Evolutionary conservation across 2,797 vertebrate species (phyloP).

Genomic region (Mastacembelus armatus): DNA sequence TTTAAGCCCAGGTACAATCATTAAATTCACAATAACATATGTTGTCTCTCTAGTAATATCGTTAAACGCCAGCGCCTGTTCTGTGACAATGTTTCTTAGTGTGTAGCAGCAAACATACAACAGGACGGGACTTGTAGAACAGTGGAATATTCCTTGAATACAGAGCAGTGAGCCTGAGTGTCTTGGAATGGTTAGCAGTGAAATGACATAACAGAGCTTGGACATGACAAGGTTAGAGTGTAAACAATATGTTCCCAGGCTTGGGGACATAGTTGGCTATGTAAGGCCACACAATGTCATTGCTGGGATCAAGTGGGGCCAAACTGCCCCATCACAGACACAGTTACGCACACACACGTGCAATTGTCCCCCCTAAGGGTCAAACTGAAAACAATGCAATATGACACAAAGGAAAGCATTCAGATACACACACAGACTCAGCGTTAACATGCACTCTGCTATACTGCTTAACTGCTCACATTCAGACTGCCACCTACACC

Average conservation of each 20-base stretch:
- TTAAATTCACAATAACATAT: not conserved
- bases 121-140: too few relatives aligned
- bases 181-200: constrained; percentile 10
- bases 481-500: not conserved
- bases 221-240: constrained; percentile 43
- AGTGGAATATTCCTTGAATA: not conserved
- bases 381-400: constrained; percentile 59
- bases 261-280: constrained; percentile 52
- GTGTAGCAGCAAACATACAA: not conserved
- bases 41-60: not conserved
- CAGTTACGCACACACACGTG: constrained; percentile 27
- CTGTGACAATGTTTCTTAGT: not conserved
- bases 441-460: constrained; percentile 6
- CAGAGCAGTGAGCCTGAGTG: not conserved
- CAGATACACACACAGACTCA: constrained; percentile 8
- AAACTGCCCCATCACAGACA: constrained; percentile 44
- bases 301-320: constrained; percentile 55
- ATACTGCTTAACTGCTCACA: constrained; percentile 8
- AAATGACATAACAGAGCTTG: constrained; percentile 48
- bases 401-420: constrained; percentile 55
- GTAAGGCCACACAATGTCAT: constrained; percentile 50
- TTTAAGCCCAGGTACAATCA: too few relatives aligned
- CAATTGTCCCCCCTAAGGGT: constrained; percentile 21
- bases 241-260: constrained; percentile 46
- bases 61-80: not conserved